Evolutionary conservation across 1,140 invertebrate genomes (phyloP), one percentile per base, ranked within the genome.

Genomic region (Steinernema khuongi): DNA sequence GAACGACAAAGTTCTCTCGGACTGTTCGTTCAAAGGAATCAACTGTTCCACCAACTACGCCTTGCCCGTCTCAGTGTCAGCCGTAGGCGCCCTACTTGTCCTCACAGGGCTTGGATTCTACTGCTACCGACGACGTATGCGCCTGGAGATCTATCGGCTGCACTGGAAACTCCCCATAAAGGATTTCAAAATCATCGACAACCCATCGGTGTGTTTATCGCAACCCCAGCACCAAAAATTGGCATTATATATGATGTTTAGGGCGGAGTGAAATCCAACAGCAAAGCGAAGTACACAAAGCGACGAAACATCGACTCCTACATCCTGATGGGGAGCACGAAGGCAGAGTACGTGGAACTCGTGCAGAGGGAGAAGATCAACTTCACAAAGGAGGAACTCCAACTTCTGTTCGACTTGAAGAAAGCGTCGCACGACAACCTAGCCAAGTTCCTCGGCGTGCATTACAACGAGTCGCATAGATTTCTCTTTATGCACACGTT

Each of bases 11-110:
- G n/a, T n/a, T n/a, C n/a, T n/a, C n/a, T n/a, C n/a, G n/a, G n/a
- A n/a, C n/a, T n/a, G n/a, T n/a, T n/a, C n/a, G n/a, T n/a, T n/a
- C 50, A 60, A 60, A 26, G 50, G 50, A 41, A 41, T 41, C 50
- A n/a, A 4, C 11, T 7, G 50, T 22, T n/a, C 14, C 11, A 22
- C 22, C 14, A 7, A 4, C 11, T 7, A 4, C 11, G 4, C 26
- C 19, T 22, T 22, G 50, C 11, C 26, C 50, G 11, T 60, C 22
- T 11, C 14, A 14, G 22, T 26, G 14, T 14, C 50, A 4, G 50
- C 4, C 22, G 50, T 14, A 7, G 50, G 7, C 26, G 4, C 36
- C 7, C 7, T 60, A 14, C 4, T 60, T 4, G 4, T 22, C 50
- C 14, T 60, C 2, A 22, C 26, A 7, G 50, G 4, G 14, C 4